Percentiles rank a stretch among this genome's conserved stretches.
phyloP scores from a whole-genome alignment of 2,113 vertebrate genomes.

The Lota lota region DNA sequence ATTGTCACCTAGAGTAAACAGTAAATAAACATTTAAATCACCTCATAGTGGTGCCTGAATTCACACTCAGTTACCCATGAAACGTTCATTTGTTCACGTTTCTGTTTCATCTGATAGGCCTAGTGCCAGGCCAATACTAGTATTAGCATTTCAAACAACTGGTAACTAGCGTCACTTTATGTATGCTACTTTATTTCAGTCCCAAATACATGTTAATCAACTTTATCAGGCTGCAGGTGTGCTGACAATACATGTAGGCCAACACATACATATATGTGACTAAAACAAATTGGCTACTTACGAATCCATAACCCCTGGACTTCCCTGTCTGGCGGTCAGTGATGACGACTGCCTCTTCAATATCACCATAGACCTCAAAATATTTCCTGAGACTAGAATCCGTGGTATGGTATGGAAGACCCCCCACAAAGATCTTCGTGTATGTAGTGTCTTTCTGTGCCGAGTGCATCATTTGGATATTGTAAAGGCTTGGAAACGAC shows the following conservation, averaged over 20 bases:
- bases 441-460: slow-evolving; percentile 98
- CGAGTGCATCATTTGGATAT: slow-evolving; percentile 82
- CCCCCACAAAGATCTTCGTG: slow-evolving; percentile 98
- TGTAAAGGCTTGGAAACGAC: slow-evolving; percentile 24
- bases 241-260: too few relatives aligned
- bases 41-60: neutral
- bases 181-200: too few relatives aligned
- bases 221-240: too few relatives aligned
- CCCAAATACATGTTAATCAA: too few relatives aligned
- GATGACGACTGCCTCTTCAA: slow-evolving; percentile 96
- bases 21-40: neutral
- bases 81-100: neutral
- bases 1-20: slow-evolving; percentile 84
- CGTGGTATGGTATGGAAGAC: slow-evolving; percentile 94
- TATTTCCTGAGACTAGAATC: slow-evolving; percentile 96
- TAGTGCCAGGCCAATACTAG: too few relatives aligned
- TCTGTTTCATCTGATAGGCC: too few relatives aligned
- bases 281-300: slow-evolving; percentile 72
- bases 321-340: slow-evolving; percentile 96
- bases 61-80: neutral
- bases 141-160: too few relatives aligned
- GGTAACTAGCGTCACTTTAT: too few relatives aligned
- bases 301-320: slow-evolving; percentile 96
- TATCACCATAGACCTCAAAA: slow-evolving; percentile 97
- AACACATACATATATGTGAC: too few relatives aligned